Evolutionary conservation across 2,888 invertebrate genomes (phyloP), one percentile per base, ranked within the genome.

Genomic region (Brenthis ino): DNA sequence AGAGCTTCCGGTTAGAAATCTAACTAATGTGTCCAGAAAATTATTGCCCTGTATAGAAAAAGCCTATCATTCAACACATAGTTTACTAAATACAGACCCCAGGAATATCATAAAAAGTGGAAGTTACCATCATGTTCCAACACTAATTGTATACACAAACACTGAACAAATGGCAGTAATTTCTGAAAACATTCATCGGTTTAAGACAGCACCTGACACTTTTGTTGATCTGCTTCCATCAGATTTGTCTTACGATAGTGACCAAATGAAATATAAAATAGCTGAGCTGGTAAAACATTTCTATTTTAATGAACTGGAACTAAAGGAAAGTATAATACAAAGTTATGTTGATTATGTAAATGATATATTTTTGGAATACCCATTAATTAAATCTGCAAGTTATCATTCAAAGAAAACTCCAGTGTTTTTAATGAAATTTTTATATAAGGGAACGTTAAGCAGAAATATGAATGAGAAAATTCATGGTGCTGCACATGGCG

Each of bases 31-130:
- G 13, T 76, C 82, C 0, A 77, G 74, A 24, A 77, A 72, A 48
- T 89, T 87, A 64, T 69, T 83, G 14, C 91, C 89, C 0, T 91
- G 90, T 69, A 70, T 90, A 14, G 89, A 91, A 68, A 83, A 76
- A n/a, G 74, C 74, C 57, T 69, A 77, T 28, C 74, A 76, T 28
- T 70, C 71, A 16, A 67, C 76, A 3, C 67, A 80, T 37, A 82
- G 79, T 37, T 71, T 93, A 11, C 48, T 90, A 24, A 82, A 84
- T 4, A 77, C 72, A 53, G 90, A 92, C 72, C 89, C 89, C 1
- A 66, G 84, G 50, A 75, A 80, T 6, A 79, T 81, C 56, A 73
- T 90, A 1, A 77, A 77, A 58, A 77, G 78, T 28, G 83, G 82
- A 0, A 76, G 78, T 16, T 85, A 82, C 51, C 77, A 83, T 11